phyloP scores from a whole-genome alignment of 2,888 invertebrate species.

The Zaprionus bogoriensis region DNA sequence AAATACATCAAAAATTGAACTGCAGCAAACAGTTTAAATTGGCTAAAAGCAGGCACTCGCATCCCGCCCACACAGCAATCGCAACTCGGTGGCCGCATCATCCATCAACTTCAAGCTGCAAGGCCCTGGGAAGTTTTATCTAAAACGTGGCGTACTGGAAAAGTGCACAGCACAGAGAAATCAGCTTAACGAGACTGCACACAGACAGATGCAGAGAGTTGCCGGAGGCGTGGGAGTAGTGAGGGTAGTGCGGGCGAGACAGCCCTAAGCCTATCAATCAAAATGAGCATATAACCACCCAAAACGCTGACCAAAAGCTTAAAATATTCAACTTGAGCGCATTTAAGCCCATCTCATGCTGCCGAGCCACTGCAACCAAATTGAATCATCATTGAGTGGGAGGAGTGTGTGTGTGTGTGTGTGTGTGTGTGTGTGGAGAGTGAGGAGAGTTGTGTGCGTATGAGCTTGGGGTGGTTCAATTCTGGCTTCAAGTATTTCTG shows the following conservation, averaged over 20 bases:
- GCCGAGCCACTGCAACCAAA: constrained; percentile 55
- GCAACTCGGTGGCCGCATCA: constrained; percentile 36
- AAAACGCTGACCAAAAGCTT: constrained; percentile 56
- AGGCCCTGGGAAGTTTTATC: constrained; percentile 37
- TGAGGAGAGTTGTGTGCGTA: not conserved
- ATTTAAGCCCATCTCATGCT: constrained; percentile 54
- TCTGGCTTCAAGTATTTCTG: constrained; percentile 20
- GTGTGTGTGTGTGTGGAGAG: not conserved
- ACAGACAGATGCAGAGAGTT: not conserved
- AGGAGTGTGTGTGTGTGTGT: not conserved
- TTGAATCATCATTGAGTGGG: constrained; percentile 55
- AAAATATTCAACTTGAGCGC: constrained; percentile 59
- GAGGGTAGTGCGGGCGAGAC: not conserved
- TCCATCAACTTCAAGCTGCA: constrained; percentile 55
- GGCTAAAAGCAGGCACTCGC: not conserved
- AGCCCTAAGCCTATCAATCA: constrained; percentile 66
- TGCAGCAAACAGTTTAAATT: constrained; percentile 25
- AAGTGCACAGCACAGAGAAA: constrained; percentile 47
- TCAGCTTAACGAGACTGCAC: constrained; percentile 49
- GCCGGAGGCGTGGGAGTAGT: not conserved
- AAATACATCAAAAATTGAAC: constrained; percentile 30
- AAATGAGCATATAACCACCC: constrained; percentile 55
- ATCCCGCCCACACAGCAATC: not conserved
- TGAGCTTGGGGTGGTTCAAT: not conserved
- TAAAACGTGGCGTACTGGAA: constrained; percentile 37